Base-by-base conservation (phyloP, 1,140 invertebrate species). In the Plectrocnemia conspersa region DNA sequence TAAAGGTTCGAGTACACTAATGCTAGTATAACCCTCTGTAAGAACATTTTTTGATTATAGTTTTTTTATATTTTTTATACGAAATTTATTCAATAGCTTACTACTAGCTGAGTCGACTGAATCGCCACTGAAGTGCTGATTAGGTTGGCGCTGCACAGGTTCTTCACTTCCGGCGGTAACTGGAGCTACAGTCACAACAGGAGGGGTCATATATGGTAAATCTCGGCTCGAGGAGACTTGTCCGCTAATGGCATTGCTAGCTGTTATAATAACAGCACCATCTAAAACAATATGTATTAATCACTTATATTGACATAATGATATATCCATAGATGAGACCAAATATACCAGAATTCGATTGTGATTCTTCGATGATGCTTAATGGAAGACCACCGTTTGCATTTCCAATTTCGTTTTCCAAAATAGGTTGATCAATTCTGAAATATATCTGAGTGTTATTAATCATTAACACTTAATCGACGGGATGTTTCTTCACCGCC, bases 141-240 rank as follows among this genome's bases (percentile, higher is more conserved):
- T 22, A 25, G 42, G 77, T 23, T 65, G 68, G 25, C 71, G 72
- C 33, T 62, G 44, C 33, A 59, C 58, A 53, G 68, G 63, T 36
- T 66, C 25, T 64, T 68, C 50, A 65, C 62, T 32, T 66, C 66
- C 29, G 63, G n/a, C 13, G 10, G 22, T 23, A 11, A 35, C 22
- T 1, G 64, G 65, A 0, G 52, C 38, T 6, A 33, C 22, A 10
- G 55, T 70, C 36, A 78, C 69, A 35, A 87, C 77, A 0, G 89
- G 89, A 47, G 89, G 89, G 25, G 89, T 92, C 82, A 92, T 92
- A 64, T 92, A 92, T 4, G 89, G 90, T 65, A 92, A 75, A 66
- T 92, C 89, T 68, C 89, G 87, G 73, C 85, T 91, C 35, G 90
- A 89, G 52, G 89, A 84, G 27, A 91, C 79, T 63, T 83, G 82